Evolutionary conservation across 2,797 vertebrate genomes (phyloP).

Genomic region (Borostomias antarcticus): DNA sequence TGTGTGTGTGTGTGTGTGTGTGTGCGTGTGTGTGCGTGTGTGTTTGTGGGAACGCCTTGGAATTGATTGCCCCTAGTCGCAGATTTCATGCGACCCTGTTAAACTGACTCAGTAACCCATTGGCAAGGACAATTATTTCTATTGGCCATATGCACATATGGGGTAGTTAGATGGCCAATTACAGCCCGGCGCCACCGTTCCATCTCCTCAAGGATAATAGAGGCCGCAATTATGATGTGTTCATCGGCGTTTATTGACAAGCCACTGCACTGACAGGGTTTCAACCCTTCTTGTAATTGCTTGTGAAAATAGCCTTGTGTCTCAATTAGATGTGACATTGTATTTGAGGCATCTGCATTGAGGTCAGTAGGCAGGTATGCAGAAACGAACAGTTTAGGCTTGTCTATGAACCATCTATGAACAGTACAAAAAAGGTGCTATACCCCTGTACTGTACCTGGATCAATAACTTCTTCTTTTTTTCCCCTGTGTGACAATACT

Average conservation of each 20-base stretch:
- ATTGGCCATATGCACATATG: slow-evolving; percentile 69
- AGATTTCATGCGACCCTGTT: slow-evolving; percentile 60
- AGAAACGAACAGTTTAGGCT: no score
- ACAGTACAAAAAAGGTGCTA: no score
- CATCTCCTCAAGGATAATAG: slow-evolving; percentile 75
- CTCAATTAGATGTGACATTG: slow-evolving; percentile 74
- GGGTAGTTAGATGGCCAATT: slow-evolving; percentile 73
- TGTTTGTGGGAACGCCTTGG: slow-evolving; percentile 50
- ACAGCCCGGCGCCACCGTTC: slow-evolving; percentile 58
- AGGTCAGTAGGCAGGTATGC: slow-evolving; percentile 38
- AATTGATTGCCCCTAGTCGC: slow-evolving; percentile 59
- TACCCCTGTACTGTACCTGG: no score
- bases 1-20: background rate
- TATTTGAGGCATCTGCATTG: slow-evolving; percentile 48
- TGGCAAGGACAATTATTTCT: slow-evolving; percentile 75
- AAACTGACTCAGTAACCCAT: slow-evolving; percentile 49
- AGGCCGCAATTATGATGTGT: slow-evolving; percentile 75
- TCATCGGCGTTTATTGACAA: slow-evolving; percentile 78
- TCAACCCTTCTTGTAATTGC: slow-evolving; percentile 58
- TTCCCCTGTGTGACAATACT: no score
- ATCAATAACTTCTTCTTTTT: no score
- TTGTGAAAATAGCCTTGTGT: slow-evolving; percentile 65
- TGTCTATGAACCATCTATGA: no score
- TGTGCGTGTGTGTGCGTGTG: background rate
- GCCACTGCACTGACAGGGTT: slow-evolving; percentile 35